phyloP scores from a whole-genome alignment of 1,140 invertebrate species.

The Glomeris maerens region DNA sequence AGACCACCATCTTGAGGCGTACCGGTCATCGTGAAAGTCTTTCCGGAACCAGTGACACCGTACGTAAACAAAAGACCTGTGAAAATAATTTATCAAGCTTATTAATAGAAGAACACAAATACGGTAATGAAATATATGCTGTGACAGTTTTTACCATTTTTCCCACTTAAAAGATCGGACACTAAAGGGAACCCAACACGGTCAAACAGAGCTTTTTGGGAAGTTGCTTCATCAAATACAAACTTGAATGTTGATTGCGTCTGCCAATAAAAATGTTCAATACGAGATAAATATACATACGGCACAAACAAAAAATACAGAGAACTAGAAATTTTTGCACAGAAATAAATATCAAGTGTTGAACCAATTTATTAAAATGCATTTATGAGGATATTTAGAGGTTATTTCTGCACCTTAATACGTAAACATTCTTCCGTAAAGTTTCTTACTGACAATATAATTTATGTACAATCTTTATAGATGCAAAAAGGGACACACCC shows the following conservation, averaged over 20 bases:
- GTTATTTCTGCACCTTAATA: too few species aligned
- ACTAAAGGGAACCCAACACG: constrained; percentile 73
- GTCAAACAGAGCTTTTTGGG: constrained; percentile 74
- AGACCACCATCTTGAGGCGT: constrained; percentile 62
- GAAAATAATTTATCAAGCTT: constrained; percentile 8
- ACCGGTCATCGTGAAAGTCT: constrained; percentile 89
- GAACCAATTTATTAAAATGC: too few species aligned
- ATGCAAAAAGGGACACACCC: too few species aligned
- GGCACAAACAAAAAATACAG: constrained; percentile 1
- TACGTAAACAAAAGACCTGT: constrained; percentile 74
- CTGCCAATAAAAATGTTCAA: constrained; percentile 16
- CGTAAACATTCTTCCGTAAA: too few species aligned
- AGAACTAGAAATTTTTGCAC: not conserved
- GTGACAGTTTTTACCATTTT: constrained; percentile 46
- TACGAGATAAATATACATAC: not conserved
- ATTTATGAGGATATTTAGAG: too few species aligned
- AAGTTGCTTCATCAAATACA: constrained; percentile 60
- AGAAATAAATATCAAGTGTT: too few species aligned
- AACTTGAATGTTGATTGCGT: constrained; percentile 42
- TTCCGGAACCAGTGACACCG: constrained; percentile 87
- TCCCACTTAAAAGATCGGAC: constrained; percentile 44
- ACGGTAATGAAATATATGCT: not conserved
- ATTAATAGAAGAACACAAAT: not conserved
- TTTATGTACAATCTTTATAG: too few species aligned
- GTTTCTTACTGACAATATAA: too few species aligned